Evolutionary conservation across 2,113 vertebrate species (phyloP).

Genomic region (Sakesphorus luctuosus): DNA sequence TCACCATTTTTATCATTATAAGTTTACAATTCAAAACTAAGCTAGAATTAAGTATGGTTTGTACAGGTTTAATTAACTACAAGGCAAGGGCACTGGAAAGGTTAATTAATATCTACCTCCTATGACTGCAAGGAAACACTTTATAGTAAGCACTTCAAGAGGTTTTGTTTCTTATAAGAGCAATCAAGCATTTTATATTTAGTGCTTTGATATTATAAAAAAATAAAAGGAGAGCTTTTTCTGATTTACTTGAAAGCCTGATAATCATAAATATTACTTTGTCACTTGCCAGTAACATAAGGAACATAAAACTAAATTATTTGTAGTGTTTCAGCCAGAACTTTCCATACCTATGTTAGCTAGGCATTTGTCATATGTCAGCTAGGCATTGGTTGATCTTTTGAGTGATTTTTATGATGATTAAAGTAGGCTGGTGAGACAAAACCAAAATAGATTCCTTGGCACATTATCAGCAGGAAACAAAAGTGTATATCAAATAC

Average conservation of each 20-base stretch:
- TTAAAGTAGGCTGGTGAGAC: neutral
- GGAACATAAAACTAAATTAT: neutral
- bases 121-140: neutral
- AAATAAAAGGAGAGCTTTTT: neutral
- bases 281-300: neutral
- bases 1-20: neutral
- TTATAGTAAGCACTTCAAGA: constrained; percentile 33
- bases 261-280: neutral
- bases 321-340: neutral
- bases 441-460: constrained; percentile 28
- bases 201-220: neutral
- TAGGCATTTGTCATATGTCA: neutral
- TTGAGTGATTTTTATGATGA: constrained; percentile 15
- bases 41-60: neutral
- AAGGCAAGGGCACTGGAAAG: constrained; percentile 29
- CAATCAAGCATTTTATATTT: neutral
- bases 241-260: neutral
- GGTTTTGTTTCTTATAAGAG: neutral
- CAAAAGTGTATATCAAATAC: constrained; percentile 4
- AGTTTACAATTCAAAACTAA: constrained; percentile 3
- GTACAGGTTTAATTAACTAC: constrained; percentile 49
- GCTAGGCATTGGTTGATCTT: neutral
- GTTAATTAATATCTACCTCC: constrained; percentile 56
- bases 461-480: neutral
- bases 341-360: neutral